Conservation (phyloP, 2,797 vertebrate genomes). For the Buceros bicornis region DNA sequence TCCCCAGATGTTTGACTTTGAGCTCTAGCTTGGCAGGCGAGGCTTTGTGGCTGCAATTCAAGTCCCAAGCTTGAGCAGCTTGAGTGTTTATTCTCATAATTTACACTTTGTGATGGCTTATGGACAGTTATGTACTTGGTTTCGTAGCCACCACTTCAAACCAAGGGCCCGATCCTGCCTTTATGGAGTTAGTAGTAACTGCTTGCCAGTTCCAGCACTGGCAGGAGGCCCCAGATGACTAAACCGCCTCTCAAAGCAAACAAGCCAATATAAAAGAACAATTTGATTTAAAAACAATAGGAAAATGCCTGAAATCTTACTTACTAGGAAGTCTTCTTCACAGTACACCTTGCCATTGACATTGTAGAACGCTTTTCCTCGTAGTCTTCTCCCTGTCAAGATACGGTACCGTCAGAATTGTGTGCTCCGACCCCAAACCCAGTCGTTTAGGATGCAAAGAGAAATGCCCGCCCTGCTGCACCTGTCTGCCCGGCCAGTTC, state of each 20-base stretch:
- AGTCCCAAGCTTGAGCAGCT: constrained; percentile 4
- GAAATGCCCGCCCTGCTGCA: not conserved
- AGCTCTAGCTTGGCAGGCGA: constrained; percentile 18
- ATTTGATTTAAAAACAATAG: not conserved
- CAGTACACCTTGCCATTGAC: constrained; percentile 98
- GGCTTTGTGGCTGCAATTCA: constrained; percentile 39
- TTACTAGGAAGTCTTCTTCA: constrained; percentile 98
- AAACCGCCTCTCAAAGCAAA: not conserved
- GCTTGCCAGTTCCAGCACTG: not conserved
- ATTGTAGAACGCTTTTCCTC: constrained; percentile 98
- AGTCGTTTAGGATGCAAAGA: rapidly evolving
- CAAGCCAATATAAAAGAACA: not conserved
- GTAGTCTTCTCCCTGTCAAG: constrained; percentile 90
- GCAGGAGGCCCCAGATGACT: not conserved
- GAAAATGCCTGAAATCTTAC: constrained; percentile 69
- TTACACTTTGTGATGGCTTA: constrained; percentile 14
- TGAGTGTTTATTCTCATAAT: constrained; percentile 35
- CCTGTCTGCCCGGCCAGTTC: not conserved
- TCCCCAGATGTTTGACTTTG: constrained; percentile 56
- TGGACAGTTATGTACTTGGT: not conserved
- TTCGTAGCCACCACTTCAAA: constrained; percentile 30
- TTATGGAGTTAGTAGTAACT: not conserved
- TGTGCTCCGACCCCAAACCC: not conserved
- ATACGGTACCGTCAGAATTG: not conserved
- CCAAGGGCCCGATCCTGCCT: not conserved